Conservation (phyloP, 2,797 vertebrate genomes). For the Peromyscus aztecus region DNA sequence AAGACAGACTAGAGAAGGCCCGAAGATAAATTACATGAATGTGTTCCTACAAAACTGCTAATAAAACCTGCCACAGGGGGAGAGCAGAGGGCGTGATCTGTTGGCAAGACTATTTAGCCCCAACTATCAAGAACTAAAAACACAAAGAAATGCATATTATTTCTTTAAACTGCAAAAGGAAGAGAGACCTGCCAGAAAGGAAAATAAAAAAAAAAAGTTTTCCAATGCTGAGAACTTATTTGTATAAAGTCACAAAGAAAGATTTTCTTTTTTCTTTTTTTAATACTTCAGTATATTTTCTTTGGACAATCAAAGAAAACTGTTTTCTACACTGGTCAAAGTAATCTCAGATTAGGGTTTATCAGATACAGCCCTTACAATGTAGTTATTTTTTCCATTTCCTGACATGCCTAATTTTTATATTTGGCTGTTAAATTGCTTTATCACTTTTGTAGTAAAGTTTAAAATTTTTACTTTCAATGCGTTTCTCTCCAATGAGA, state of each 20-base stretch:
- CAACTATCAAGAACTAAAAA: constrained; percentile 55
- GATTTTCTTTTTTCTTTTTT: background rate
- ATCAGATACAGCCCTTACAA: constrained; percentile 34
- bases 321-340: background rate
- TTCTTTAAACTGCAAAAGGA: constrained; percentile 50
- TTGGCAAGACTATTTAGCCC: constrained; percentile 44
- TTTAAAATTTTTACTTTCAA: background rate
- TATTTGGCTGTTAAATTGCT: constrained; percentile 29
- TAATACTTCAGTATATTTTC: constrained; percentile 32
- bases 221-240: constrained; percentile 31
- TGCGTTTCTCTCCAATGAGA: constrained; percentile 26
- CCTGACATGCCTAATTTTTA: background rate
- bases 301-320: constrained; percentile 11
- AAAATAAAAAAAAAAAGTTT: background rate
- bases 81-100: constrained; percentile 55
- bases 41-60: constrained; percentile 34
- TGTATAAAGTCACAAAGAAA: constrained; percentile 46
- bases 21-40: constrained; percentile 13
- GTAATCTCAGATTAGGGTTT: constrained; percentile 4
- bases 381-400: background rate
- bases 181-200: constrained; percentile 22
- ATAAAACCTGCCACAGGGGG: constrained; percentile 58
- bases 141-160: background rate
- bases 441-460: background rate
- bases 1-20: constrained; percentile 7